Evolutionary conservation across 2,113 vertebrate species (phyloP), one percentile per base, ranked within the genome.

Genomic region (Xerus inauris): DNA sequence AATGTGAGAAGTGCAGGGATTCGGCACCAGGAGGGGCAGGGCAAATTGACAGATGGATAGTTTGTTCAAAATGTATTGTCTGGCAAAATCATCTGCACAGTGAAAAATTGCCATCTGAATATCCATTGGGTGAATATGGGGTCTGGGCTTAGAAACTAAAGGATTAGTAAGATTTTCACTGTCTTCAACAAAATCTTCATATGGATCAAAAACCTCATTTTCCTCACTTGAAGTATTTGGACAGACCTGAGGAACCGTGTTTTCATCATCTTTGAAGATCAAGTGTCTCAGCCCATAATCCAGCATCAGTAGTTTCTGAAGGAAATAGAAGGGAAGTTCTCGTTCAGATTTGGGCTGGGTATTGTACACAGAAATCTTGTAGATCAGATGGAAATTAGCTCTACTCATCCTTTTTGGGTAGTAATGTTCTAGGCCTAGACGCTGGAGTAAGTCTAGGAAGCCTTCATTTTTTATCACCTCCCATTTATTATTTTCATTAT

Each of bases 31-130:
- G 71, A 99, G 93, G 9, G 98, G 99, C 64, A 99, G 96, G 35
- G 99, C 98, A 83, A 98, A 99, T 79, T 99, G 99, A 97, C 98
- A 99, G 81, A 98, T 92, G 35, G 98, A 96, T 32, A 99, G 95
- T 92, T 99, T 99, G 65, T 92, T 94, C 5, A 98, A 96, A 95
- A 99, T 98, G 49, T 97, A 98, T 64, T 98, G 98, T 71, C 97
- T 97, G 8, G 98, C 94, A 75, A 98, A 98, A 73, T 94, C 83
- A 96, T 99, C 98, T 95, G 98, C 97, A 92, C 97, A 98, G 90
- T 98, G 97, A 96, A 98, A 98, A 87, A 98, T 97, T 87, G 98
- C 97, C 98, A 99, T 99, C 84, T 99, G 98, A 87, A 98, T 94
- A 81, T 99, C 98, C 98, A 99, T 98, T 30, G 98, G 98, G 93